A percentile compares a stretch with the other conserved stretches of the same genome.
Conservation (phyloP, 2,797 vertebrate genomes). For the Lepilemur septentrionalis region DNA sequence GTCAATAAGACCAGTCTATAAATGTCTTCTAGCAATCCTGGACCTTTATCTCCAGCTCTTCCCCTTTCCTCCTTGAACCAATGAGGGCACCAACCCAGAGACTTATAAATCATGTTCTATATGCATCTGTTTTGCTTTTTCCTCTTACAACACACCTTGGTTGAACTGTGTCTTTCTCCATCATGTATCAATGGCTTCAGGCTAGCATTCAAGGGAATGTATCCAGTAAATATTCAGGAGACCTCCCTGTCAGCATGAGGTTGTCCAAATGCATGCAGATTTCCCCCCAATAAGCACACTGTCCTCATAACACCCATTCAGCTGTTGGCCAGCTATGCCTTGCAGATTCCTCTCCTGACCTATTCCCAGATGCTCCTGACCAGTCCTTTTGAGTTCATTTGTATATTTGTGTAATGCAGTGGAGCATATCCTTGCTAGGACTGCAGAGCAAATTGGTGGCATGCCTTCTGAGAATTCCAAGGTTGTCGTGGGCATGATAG, state of each 20-base stretch:
- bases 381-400: slow-evolving; percentile 58
- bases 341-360: slow-evolving; percentile 62
- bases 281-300: not conserved
- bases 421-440: slow-evolving; percentile 60
- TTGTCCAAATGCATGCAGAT: slow-evolving; percentile 29
- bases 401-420: slow-evolving; percentile 61
- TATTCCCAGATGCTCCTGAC: slow-evolving; percentile 50
- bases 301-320: slow-evolving; percentile 51
- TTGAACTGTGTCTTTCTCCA: not conserved
- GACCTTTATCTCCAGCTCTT: not conserved
- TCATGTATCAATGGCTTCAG: not conserved
- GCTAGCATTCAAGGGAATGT: not conserved
- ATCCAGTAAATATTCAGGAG: slow-evolving; percentile 32
- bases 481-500: slow-evolving; percentile 59
- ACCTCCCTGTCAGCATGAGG: not conserved
- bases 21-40: not conserved
- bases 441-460: slow-evolving; percentile 55
- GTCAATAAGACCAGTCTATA: not conserved
- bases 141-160: not conserved
- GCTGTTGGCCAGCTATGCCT: not conserved
- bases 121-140: not conserved
- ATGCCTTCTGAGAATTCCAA: slow-evolving; percentile 62
- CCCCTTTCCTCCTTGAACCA: not conserved
- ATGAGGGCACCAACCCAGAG: not conserved
- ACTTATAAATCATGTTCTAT: not conserved